These are phyloP conservation scores for Andrena minutula DNA, from an alignment of 2,888 invertebrate genomes.

Conservation along the genomic window DNA sequence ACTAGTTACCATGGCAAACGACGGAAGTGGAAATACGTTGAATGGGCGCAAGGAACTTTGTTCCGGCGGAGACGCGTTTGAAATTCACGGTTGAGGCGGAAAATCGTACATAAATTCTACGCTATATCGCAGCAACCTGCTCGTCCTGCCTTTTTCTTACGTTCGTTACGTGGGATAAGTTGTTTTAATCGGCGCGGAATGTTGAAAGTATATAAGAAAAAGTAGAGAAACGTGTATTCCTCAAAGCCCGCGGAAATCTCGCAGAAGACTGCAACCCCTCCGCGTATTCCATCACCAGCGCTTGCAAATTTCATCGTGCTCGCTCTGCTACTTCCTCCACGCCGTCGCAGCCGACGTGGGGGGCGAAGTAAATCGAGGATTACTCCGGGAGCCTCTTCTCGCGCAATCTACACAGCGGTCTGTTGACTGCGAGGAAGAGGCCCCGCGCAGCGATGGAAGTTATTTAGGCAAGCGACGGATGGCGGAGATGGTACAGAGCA, in stretches of 20 bases:
- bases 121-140: background rate
- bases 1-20: constrained; percentile 29
- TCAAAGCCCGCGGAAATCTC: no score
- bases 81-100: constrained; percentile 21
- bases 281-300: background rate
- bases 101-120: constrained; percentile 32
- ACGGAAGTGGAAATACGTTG: constrained; percentile 34
- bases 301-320: background rate
- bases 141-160: background rate
- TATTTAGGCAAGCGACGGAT: constrained; percentile 48
- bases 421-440: constrained; percentile 31
- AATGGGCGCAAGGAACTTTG: constrained; percentile 44
- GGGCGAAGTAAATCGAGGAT: constrained; percentile 71
- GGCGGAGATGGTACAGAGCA: constrained; percentile 50
- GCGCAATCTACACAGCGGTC: constrained; percentile 77
- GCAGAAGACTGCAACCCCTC: no score
- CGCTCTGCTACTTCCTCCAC: background rate
- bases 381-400: constrained; percentile 76
- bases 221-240: no score
- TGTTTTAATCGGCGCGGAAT: background rate
- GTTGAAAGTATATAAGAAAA: background rate
- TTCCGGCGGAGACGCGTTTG: constrained; percentile 9
- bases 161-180: background rate
- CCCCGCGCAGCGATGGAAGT: constrained; percentile 24
- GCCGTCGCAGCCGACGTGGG: background rate